Base-by-base conservation (phyloP, 2,113 vertebrate species). In the Poicephalus meyeri region DNA sequence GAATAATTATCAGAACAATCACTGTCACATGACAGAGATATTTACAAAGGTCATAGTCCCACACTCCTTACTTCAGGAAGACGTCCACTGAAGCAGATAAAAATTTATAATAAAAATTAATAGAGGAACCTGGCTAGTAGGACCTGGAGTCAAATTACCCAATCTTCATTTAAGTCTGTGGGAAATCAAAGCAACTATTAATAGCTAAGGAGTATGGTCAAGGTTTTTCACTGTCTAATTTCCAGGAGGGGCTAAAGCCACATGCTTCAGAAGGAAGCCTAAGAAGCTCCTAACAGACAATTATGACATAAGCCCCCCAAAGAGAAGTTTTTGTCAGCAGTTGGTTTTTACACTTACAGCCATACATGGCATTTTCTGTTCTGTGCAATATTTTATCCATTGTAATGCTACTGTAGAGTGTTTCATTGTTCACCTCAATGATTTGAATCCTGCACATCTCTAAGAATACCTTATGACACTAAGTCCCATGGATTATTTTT, bases 1-100 rank as follows among this genome's bases (percentile, higher is more conserved):
- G 55, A 92, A 64, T 63, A 93, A 84, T 92, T 96, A 84, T 81
- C 42, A 66, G 64, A 97, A 93, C 53, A 95, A 63, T 87, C 72
- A 80, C 42, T 90, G 68, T 87, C 73, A 91, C 71, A 37, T 89
- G 39, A 44, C 81, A 93, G 53, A 86, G n/a, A 78, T 89, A 77
- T 90, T 95, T 90, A 80, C 50, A 90, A 86, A 88, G 55, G 64
- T 86, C 74, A 71, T 28, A 83, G 71, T 86, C 50, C 26, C 55
- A 49, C 31, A 14, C 31, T 68, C 50, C 60, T 93, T 63, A 86
- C 23, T 93, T 93, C 39, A 91, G 55, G 50, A 95, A 86, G 77
- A 90, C n/a, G 52, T 66, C 58, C 50, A 74, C 63, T 63, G 68
- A 86, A 82, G n/a, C 5, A 7, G 46, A 78, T 83, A 29, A 70